Conservation (phyloP, 2,797 vertebrate genomes). For the Argyrosomus regius region DNA sequence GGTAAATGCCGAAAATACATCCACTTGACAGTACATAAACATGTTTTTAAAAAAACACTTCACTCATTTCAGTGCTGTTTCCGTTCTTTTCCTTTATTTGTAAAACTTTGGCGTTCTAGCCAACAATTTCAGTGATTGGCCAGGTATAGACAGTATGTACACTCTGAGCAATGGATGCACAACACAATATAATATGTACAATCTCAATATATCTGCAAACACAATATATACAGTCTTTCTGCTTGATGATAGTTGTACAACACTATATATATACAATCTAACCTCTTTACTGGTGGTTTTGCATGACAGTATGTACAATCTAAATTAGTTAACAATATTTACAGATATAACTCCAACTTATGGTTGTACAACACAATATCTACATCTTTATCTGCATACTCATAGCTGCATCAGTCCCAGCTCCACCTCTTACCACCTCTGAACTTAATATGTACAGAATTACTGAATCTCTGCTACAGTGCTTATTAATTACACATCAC, state of each 20-base stretch:
- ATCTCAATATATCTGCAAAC: constrained; percentile 65
- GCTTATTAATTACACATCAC: constrained; percentile 43
- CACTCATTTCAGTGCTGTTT: constrained; percentile 9
- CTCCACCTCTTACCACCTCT: constrained; percentile 12
- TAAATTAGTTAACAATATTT: constrained; percentile 70
- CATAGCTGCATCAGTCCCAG: constrained; percentile 41
- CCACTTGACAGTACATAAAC: not conserved
- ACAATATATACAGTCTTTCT: constrained; percentile 70
- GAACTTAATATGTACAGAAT: constrained; percentile 50
- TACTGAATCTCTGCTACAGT: constrained; percentile 45
- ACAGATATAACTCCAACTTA: constrained; percentile 50
- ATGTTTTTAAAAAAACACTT: not conserved
- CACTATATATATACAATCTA: constrained; percentile 47
- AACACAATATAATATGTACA: constrained; percentile 71
- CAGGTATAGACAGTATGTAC: constrained; percentile 75
- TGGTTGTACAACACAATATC: constrained; percentile 36
- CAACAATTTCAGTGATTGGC: constrained; percentile 71
- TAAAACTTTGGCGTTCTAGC: constrained; percentile 81
- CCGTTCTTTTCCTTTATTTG: constrained; percentile 78
- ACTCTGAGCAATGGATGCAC: constrained; percentile 68
- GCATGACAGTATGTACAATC: constrained; percentile 52
- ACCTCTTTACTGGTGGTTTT: constrained; percentile 32
- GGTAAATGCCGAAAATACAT: not conserved
- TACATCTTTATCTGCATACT: constrained; percentile 47
- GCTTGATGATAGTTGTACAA: constrained; percentile 39